phyloP scores from a whole-genome alignment of 92 coral and sea anemone species.

The Palythoa heliodiscus region DNA sequence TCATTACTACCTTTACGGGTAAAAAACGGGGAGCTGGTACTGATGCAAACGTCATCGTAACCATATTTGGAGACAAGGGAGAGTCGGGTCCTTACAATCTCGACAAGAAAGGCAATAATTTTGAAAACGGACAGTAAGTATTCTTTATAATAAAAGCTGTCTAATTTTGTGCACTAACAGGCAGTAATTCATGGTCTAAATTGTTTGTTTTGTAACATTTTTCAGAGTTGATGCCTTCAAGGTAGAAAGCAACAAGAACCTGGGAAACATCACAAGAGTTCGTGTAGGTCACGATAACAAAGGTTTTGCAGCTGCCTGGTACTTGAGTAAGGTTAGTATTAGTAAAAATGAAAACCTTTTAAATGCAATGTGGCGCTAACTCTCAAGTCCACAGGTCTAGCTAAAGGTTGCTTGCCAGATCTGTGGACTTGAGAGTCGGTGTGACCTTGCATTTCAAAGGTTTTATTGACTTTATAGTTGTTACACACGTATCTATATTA shows the following conservation, averaged over 20 bases:
- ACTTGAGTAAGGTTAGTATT: conserved; percentile 26
- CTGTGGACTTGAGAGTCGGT: too few relatives aligned
- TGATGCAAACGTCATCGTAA: conserved; percentile 36
- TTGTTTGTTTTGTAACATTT: not conserved
- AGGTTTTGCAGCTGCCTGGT: conserved; percentile 41
- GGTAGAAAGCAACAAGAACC: conserved; percentile 13
- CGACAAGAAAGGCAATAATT: conserved; percentile 22
- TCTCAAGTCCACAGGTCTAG: too few relatives aligned
- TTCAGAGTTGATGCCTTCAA: conserved; percentile 21
- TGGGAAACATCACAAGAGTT: conserved; percentile 17
- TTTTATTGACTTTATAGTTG: too few relatives aligned
- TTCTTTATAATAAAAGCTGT: not conserved
- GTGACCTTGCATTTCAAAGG: too few relatives aligned
- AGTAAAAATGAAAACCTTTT: too few relatives aligned
- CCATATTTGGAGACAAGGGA: conserved; percentile 27
- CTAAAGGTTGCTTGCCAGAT: too few relatives aligned
- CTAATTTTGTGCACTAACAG: not conserved
- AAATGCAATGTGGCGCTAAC: too few relatives aligned
- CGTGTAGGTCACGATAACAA: conserved; percentile 40
- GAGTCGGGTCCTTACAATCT: conserved; percentile 23
- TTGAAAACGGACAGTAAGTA: conserved; percentile 43
- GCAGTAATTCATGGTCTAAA: too few relatives aligned
- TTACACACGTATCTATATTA: too few relatives aligned
- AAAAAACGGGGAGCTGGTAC: conserved; percentile 35
- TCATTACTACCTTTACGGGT: conserved; percentile 35